A percentile compares a stretch with the other conserved stretches of the same genome.
These are phyloP conservation scores for Antennarius maculatus DNA, from an alignment of 2,797 vertebrate species.

Conservation along the genomic window DNA sequence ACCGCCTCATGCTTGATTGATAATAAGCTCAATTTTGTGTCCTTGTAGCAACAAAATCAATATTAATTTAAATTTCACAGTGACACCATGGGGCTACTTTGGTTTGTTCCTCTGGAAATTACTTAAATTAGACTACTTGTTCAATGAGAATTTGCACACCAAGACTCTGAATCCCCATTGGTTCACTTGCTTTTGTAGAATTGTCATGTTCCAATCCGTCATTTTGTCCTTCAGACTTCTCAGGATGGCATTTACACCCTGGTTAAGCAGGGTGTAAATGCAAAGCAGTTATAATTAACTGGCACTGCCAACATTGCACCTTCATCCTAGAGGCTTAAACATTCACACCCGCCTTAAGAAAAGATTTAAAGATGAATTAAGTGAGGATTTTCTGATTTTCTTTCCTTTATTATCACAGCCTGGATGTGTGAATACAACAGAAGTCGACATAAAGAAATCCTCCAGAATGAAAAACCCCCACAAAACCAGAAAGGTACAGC, in stretches of 20 bases:
- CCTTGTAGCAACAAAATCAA: conserved; percentile 76
- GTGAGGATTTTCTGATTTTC: not conserved
- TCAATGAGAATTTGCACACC: conserved; percentile 64
- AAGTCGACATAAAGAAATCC: conserved; percentile 99
- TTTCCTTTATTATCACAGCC: conserved; percentile 78
- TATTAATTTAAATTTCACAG: conserved; percentile 80
- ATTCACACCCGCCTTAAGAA: not conserved
- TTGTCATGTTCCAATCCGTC: conserved; percentile 58
- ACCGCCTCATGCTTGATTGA: conserved; percentile 67
- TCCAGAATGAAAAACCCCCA: conserved; percentile 99
- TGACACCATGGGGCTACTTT: conserved; percentile 60
- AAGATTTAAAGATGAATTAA: conserved; percentile 13
- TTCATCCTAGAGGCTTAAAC: not conserved
- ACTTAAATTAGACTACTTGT: conserved; percentile 69
- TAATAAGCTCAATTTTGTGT: conserved; percentile 77
- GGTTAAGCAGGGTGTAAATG: not conserved
- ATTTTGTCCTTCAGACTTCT: conserved; percentile 45
- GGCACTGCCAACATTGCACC: conserved; percentile 13
- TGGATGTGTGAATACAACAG: conserved; percentile 97
- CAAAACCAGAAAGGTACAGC: conserved; percentile 95
- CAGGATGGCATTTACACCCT: conserved; percentile 21
- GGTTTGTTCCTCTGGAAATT: conserved; percentile 55
- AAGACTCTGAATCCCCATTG: conserved; percentile 54
- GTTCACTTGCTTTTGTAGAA: conserved; percentile 60
- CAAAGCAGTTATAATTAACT: conserved; percentile 30